A percentile compares a stretch with the other conserved stretches of the same genome.
Conservation (phyloP, 2,113 vertebrate genomes). For the Catharus bicknelli region DNA sequence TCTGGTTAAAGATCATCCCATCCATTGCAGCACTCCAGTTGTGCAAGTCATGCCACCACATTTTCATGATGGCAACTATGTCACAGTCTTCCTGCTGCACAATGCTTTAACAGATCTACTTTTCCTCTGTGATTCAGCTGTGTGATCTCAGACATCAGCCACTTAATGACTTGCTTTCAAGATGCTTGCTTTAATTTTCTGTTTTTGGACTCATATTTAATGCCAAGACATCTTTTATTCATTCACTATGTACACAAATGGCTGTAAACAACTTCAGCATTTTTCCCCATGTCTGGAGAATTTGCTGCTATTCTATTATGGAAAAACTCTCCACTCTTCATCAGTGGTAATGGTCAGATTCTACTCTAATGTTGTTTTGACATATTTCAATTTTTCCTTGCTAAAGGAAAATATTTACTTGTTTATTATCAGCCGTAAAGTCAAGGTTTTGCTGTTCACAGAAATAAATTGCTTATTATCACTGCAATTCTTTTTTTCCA, state of each 20-base stretch:
- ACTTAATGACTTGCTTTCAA: not conserved
- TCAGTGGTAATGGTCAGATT: slow-evolving; percentile 7
- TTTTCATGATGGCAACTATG: not conserved
- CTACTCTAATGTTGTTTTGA: not conserved
- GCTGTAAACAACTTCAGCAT: not conserved
- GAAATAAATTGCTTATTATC: slow-evolving; percentile 51
- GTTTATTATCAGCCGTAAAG: slow-evolving; percentile 9
- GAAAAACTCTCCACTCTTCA: not conserved
- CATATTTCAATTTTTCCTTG: not conserved
- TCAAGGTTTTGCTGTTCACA: slow-evolving; percentile 23
- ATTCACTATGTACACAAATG: not conserved
- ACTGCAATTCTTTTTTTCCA: slow-evolving; percentile 38
- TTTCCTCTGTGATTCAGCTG: not conserved
- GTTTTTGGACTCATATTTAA: not conserved
- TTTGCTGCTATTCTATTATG: not conserved
- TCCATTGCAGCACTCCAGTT: not conserved
- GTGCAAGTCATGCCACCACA: not conserved
- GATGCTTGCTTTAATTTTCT: not conserved
- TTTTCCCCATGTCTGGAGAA: not conserved
- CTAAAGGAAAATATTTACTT: slow-evolving; percentile 37
- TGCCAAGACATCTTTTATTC: not conserved
- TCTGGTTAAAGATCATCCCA: not conserved
- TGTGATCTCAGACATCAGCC: not conserved
- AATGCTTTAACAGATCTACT: not conserved
- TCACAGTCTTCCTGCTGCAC: not conserved